These are phyloP conservation scores for Reinhardtius hippoglossoides DNA, from an alignment of 2,113 vertebrate genomes.

Conservation along the genomic window DNA sequence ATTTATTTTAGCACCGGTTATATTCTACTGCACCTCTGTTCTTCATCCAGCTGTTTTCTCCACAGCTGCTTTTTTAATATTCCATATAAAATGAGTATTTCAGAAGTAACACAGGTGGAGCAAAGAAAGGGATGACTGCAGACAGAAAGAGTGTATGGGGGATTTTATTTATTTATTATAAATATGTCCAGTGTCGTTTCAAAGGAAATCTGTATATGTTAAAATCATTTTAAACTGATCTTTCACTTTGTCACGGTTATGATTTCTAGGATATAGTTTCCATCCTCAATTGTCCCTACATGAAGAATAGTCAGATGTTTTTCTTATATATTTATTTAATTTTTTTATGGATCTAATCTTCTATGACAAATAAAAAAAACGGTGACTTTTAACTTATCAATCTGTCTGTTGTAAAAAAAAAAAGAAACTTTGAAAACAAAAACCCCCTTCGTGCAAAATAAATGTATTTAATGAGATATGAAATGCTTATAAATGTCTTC, in stretches of 20 bases:
- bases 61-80: constrained; percentile 24
- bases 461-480: constrained; percentile 83
- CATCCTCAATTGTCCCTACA: not conserved
- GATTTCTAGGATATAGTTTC: not conserved
- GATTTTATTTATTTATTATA: not conserved
- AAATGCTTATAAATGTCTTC: constrained; percentile 77
- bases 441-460: constrained; percentile 66
- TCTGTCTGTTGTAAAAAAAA: constrained; percentile 34
- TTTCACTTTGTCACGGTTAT: not conserved
- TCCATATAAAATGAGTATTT: constrained; percentile 4
- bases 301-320: not conserved
- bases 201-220: constrained; percentile 47
- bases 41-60: constrained; percentile 41
- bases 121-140: not conserved
- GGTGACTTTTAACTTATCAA: constrained; percentile 60
- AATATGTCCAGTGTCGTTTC: not conserved
- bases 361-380: constrained; percentile 35
- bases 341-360: constrained; percentile 20
- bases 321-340: constrained; percentile 17
- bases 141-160: constrained; percentile 4
- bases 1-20: constrained; percentile 44
- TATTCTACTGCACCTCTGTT: constrained; percentile 33
- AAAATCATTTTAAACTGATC: constrained; percentile 22
- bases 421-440: constrained; percentile 49
- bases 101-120: constrained; percentile 5